Percentiles rank a stretch among this genome's conserved stretches.
Conservation (phyloP, 2,888 invertebrate species). For the Aproaerema taeniolella region DNA sequence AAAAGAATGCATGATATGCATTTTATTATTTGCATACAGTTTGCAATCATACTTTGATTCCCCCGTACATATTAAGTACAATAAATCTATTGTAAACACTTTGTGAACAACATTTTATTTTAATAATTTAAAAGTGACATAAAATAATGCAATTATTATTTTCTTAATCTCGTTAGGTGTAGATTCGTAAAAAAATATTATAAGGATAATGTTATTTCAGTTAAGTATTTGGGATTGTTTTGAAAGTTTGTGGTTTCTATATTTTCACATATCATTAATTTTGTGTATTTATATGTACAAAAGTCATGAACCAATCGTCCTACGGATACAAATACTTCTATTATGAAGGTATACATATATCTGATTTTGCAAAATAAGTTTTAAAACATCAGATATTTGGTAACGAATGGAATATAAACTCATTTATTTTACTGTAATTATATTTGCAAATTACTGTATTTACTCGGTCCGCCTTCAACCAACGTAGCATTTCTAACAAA, state of each 20-base stretch:
- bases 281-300: no score
- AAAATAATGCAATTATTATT: slow-evolving; percentile 54
- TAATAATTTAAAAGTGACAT: slow-evolving; percentile 29
- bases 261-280: no score
- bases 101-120: slow-evolving; percentile 23
- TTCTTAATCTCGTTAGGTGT: slow-evolving; percentile 59
- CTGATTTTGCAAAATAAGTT: no score
- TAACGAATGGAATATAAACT: no score
- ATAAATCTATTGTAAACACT: slow-evolving; percentile 26
- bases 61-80: slow-evolving; percentile 52
- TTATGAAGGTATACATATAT: no score
- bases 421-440: no score
- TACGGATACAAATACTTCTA: no score
- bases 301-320: no score
- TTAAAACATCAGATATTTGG: no score
- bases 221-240: slow-evolving; percentile 33
- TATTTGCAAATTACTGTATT: background rate
- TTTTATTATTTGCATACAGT: no score
- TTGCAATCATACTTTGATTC: slow-evolving; percentile 8
- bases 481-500: slow-evolving; percentile 8
- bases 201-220: slow-evolving; percentile 26
- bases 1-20: slow-evolving; percentile 15
- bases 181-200: slow-evolving; percentile 14
- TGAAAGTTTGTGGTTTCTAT: background rate
- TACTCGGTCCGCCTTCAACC: slow-evolving; percentile 8